Percentiles rank a stretch among this genome's conserved stretches.
Evolutionary conservation across 2,888 invertebrate genomes (phyloP).

Genomic region (Elysia crispata): DNA sequence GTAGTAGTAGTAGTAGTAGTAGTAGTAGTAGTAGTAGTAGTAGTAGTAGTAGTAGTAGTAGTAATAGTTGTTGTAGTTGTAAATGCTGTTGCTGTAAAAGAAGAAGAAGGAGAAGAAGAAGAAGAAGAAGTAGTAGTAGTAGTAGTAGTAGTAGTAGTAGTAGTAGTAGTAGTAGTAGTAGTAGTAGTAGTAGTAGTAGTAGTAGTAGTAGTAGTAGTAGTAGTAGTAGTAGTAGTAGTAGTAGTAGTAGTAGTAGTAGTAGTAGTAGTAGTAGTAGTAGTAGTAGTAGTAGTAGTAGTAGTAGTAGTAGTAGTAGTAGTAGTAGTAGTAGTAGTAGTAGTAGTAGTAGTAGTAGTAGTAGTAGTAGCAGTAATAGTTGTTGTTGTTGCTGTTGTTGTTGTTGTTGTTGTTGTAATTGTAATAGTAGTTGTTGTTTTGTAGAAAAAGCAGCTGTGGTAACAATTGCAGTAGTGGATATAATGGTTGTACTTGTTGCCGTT

Average conservation of each 20-base stretch:
- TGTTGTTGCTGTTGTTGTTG: too few relatives aligned
- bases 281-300: conserved; percentile 21
- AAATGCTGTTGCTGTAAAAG: too few relatives aligned
- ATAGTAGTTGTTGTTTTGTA: conserved; percentile 20
- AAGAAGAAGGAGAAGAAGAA: neutral
- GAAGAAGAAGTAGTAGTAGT: conserved; percentile 5
- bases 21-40: conserved; percentile 24
- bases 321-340: conserved; percentile 26
- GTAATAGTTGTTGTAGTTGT: too few relatives aligned
- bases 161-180: conserved; percentile 28
- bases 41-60: too few relatives aligned
- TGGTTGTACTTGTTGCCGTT: too few relatives aligned
- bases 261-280: conserved; percentile 25
- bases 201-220: conserved; percentile 13
- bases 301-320: conserved; percentile 21
- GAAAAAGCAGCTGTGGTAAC: too few relatives aligned
- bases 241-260: conserved; percentile 20
- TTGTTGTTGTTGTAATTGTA: too few relatives aligned
- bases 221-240: conserved; percentile 21
- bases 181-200: conserved; percentile 20
- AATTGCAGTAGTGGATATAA: too few relatives aligned
- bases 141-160: conserved; percentile 15
- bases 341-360: conserved; percentile 21
- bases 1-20: conserved; percentile 10
- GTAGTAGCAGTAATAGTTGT: too few relatives aligned